Base-by-base conservation (phyloP, 2,113 vertebrate species). In the Fukomys damarensis region DNA sequence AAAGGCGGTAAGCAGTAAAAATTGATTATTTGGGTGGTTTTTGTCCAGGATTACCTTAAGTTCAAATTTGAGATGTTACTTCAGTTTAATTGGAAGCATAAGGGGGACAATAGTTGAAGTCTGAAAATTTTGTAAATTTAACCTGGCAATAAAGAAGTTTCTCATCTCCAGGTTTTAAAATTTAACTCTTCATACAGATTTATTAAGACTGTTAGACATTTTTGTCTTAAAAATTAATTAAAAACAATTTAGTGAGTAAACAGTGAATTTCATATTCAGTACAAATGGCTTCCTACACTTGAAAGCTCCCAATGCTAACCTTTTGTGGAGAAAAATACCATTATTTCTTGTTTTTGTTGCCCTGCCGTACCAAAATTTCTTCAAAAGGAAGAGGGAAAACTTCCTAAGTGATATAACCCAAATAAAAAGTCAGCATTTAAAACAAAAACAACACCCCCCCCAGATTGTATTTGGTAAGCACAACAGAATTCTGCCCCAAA, bases 1-100 rank as follows among this genome's bases (percentile, higher is more conserved):
- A 97, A 99, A 99, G 97, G 99, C 99, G 68, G 99, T 99, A 98
- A 99, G 99, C 99, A 96, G 76, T 85, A 49, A 0, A 83, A 74
- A n/a, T 52, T 82, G 3, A 70, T 32, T 61, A 38, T 5, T 59
- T 74, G 4, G 89, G 70, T 89, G 5, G 11, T 26, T 56, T 56
- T 87, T 87, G 32, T 90, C 68, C 30, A 58, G 3, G 93, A 94
- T 91, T 92, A 7, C 89, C 22, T 94, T 93, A 72, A 92, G 38
- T 93, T 83, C 32, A 63, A 46, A 88, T 49, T 80, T 89, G 83
- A 92, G 14, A 0, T 61, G 26, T 86, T 91, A 74, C 59, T 96
- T 84, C 30, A 68, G 12, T 86, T 88, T 94, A 70, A 96, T 85
- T 95, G 74, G 58, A 91, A 96, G 87, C 35, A 65, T 65, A 56